Percentiles rank a stretch among this genome's conserved stretches.
Conservation (phyloP, 2,113 vertebrate species). For the Vulpes lagopus region DNA sequence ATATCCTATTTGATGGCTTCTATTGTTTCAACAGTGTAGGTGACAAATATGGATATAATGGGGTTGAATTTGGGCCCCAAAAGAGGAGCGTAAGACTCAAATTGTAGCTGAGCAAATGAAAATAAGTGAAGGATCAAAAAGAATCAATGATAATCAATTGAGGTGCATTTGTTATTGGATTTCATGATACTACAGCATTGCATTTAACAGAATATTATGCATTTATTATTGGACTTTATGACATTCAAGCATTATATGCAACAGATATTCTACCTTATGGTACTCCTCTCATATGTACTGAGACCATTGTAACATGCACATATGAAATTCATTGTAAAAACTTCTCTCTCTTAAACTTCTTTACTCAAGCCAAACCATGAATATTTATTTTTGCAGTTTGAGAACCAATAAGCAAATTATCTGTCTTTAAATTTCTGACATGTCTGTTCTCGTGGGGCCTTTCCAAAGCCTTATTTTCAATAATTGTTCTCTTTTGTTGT, state of each 20-base stretch:
- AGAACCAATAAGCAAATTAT: constrained; percentile 3
- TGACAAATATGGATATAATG: background rate
- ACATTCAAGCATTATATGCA: background rate
- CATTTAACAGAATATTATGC: background rate
- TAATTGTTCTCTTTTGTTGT: background rate
- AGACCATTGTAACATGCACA: background rate
- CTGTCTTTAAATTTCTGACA: background rate
- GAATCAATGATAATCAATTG: background rate
- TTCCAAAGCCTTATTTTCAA: background rate
- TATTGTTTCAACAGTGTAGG: background rate
- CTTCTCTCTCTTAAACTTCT: background rate
- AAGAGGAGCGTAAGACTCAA: background rate
- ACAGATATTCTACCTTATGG: background rate
- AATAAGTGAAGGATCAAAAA: background rate
- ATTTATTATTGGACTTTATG: background rate
- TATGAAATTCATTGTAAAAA: background rate
- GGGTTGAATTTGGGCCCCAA: background rate
- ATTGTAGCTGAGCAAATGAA: background rate
- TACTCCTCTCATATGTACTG: background rate
- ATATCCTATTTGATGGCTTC: background rate
- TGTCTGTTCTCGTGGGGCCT: background rate
- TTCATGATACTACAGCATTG: background rate
- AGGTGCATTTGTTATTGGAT: background rate
- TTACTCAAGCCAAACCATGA: background rate
- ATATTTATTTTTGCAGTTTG: background rate